Evolutionary conservation across 2,113 vertebrate species (phyloP).

Genomic region (Phaethon lepturus): DNA sequence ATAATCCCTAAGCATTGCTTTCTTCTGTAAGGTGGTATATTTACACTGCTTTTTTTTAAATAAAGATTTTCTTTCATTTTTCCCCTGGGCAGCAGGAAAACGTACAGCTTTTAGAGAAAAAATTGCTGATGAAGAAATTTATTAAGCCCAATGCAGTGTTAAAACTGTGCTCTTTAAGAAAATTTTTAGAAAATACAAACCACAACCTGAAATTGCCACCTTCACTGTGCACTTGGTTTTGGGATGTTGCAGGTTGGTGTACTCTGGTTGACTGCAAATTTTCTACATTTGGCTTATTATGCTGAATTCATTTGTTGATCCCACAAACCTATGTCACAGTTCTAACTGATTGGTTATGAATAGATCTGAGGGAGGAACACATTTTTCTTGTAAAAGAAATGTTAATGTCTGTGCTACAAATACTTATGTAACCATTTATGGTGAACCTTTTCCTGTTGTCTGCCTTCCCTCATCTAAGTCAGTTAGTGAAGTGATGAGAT

Average conservation of each 20-base stretch:
- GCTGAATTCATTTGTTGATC: not conserved
- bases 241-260: not conserved
- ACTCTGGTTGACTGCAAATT: not conserved
- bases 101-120: not conserved
- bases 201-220: not conserved
- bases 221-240: not conserved
- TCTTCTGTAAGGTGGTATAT: not conserved
- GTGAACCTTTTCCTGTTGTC: not conserved
- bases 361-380: not conserved
- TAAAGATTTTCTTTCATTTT: not conserved
- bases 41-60: not conserved
- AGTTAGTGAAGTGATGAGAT: not conserved
- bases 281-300: not conserved
- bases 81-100: not conserved
- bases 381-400: not conserved
- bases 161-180: not conserved
- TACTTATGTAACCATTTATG: not conserved
- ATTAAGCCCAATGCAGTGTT: not conserved
- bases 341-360: not conserved
- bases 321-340: not conserved
- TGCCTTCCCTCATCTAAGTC: not conserved
- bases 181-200: not conserved
- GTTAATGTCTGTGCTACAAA: not conserved
- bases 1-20: not conserved
- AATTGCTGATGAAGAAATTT: not conserved